These are phyloP conservation scores for Gadopsis bispinosus DNA, from an alignment of 2,797 vertebrate species.

Conservation along the genomic window DNA sequence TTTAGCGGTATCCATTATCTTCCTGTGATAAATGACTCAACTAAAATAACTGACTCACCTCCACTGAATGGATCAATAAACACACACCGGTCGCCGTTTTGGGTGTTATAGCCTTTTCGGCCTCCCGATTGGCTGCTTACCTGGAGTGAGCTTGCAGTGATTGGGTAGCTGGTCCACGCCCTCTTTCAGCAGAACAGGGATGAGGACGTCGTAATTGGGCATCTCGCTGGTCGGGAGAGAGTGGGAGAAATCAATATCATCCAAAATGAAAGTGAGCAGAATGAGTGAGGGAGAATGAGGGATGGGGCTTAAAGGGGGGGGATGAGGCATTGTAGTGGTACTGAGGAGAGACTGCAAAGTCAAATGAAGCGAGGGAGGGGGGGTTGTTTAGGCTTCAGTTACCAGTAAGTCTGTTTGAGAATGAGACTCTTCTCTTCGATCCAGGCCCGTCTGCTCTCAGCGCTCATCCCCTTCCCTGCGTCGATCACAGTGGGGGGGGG, in stretches of 20 bases:
- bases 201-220: constrained; percentile 90
- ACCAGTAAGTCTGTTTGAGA: constrained; percentile 94
- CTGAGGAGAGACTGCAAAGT: constrained; percentile 34
- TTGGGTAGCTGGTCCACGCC: constrained; percentile 90
- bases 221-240: constrained; percentile 84
- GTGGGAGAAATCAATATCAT: constrained; percentile 52
- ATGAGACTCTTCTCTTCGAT: constrained; percentile 89
- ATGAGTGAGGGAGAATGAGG: constrained; percentile 47
- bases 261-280: constrained; percentile 56
- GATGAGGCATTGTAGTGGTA: constrained; percentile 29
- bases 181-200: constrained; percentile 89
- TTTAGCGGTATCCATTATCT: constrained; percentile 61
- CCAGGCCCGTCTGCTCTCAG: constrained; percentile 88
- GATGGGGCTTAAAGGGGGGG: constrained; percentile 43
- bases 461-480: constrained; percentile 88
- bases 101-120: constrained; percentile 5
- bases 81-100: constrained; percentile 36
- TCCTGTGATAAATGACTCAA: constrained; percentile 67
- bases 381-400: constrained; percentile 60
- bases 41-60: constrained; percentile 66
- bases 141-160: constrained; percentile 92
- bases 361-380: constrained; percentile 11
- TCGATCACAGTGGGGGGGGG: constrained; percentile 87
- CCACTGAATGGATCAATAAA: constrained; percentile 63
- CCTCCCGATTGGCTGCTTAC: constrained; percentile 74